Conservation (phyloP, 2,797 vertebrate species). For the Coranthus polyacanthus region DNA sequence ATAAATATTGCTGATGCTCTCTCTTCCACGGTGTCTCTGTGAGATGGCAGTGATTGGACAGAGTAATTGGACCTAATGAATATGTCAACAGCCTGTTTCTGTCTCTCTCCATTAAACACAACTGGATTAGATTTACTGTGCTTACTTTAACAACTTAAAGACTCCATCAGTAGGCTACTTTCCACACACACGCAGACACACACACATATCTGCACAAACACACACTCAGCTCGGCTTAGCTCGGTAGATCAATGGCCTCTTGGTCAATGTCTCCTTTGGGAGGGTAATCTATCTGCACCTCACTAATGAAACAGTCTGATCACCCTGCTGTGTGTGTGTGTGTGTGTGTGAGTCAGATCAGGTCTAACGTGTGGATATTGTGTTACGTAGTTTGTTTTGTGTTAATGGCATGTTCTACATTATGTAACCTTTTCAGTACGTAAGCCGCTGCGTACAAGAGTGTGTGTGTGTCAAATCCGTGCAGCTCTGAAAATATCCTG, state of each 20-base stretch:
- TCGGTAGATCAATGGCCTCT: conserved; percentile 80
- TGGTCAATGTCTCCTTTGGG: conserved; percentile 81
- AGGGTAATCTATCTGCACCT: conserved; percentile 79
- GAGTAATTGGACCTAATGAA: conserved; percentile 84
- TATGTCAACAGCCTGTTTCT: conserved; percentile 79
- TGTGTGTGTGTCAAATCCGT: not conserved
- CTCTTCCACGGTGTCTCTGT: conserved; percentile 20
- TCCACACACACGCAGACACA: conserved; percentile 13
- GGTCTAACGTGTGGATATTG: conserved; percentile 1
- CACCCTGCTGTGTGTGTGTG: conserved; percentile 20
- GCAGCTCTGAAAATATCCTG: not conserved
- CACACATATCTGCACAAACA: conserved; percentile 16
- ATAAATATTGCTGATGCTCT: conserved; percentile 59
- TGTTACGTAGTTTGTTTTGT: conserved; percentile 45
- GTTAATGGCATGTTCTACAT: conserved; percentile 51
- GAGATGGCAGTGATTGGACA: conserved; percentile 70
- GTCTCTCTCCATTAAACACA: conserved; percentile 81
- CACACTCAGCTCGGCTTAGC: conserved; percentile 68
- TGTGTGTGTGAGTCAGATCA: conserved; percentile 25
- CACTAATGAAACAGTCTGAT: conserved; percentile 79
- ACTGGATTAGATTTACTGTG: conserved; percentile 82
- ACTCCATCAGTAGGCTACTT: conserved; percentile 78
- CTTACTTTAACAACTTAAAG: conserved; percentile 82
- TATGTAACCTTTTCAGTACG: conserved; percentile 5
- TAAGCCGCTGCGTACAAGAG: not conserved